Base-by-base conservation (phyloP, 2,113 vertebrate species). In the Laticauda colubrina region DNA sequence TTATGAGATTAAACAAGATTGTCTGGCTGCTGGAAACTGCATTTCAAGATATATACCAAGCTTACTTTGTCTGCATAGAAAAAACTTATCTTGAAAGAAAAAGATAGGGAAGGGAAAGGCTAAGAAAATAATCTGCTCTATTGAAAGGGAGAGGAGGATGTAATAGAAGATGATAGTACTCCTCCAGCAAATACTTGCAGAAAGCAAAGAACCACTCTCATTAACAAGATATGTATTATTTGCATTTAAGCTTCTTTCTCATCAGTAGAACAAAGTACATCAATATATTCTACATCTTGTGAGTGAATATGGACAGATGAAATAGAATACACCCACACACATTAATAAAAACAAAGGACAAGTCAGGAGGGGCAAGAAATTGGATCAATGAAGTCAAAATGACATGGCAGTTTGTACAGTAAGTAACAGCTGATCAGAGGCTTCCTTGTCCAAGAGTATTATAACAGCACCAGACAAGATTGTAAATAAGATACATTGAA, bases 221-320 rank as follows among this genome's bases (percentile, higher is more conserved):
- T 85, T n/a, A 93, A 94, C 86, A 29, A 15, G 34, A 90, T 91
- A 59, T 39, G 12, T 89, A 24, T 15, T 89, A 39, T 93, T 91
- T 93, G 51, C 11, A 21, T 87, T 95, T 92, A 92, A 88, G 10
- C 26, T 5, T 85, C 90, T 51, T 85, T 93, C 87, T 94, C 90
- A 93, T 92, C 18, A 69, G 56, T 4, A 86, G 86, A 86, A 90
- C 29, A 54, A 61, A 86, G 87, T 57, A 69, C 26, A 85, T 43
- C 24, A 57, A 39, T n/a, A 12, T 0, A 1, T 87, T 85, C 90
- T 89, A 39, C 89, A 51, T 86, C 89, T 87, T 85, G 29, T 7
- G 5, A 53, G 7, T 89, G 61, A 57, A 20, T 34, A 53, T 2
- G 81, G 56, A 7, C 6, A 56, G 21, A 51, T 4, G 45, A 39